These are phyloP conservation scores for Aphaenogaster ashmeadi DNA, from an alignment of 1,140 invertebrate species.

Conservation along the genomic window DNA sequence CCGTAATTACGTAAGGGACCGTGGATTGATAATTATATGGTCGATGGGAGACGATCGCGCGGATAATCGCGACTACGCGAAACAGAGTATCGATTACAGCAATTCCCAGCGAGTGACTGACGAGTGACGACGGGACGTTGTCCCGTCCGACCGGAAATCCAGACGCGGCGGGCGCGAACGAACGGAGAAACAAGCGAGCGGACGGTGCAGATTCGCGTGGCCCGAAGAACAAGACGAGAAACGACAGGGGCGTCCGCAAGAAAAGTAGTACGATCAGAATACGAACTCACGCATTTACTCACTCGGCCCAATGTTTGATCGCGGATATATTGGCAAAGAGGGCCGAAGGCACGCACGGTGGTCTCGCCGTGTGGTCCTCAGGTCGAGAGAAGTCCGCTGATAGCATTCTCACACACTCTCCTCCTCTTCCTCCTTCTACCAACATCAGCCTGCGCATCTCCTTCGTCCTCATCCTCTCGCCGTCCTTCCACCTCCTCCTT, in stretches of 20 bases:
- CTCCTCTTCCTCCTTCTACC: constrained; percentile 50
- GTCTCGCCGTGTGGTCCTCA: constrained; percentile 82
- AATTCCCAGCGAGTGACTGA: constrained; percentile 9
- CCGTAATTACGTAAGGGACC: constrained; percentile 43
- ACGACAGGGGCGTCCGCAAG: constrained; percentile 46
- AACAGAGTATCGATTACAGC: constrained; percentile 18
- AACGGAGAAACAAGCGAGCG: background rate
- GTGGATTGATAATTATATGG: constrained; percentile 44
- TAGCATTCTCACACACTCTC: constrained; percentile 81
- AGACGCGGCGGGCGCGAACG: background rate
- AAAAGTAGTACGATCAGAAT: constrained; percentile 70
- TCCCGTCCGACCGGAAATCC: constrained; percentile 34
- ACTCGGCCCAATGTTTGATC: constrained; percentile 80
- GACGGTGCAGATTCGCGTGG: constrained; percentile 14
- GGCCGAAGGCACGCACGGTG: constrained; percentile 81
- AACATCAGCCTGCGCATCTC: constrained; percentile 23
- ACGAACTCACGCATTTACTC: constrained; percentile 77
- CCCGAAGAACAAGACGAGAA: constrained; percentile 6
- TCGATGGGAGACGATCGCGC: background rate
- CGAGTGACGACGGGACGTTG: constrained; percentile 6
- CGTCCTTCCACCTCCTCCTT: constrained; percentile 8
- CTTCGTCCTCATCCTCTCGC: constrained; percentile 27
- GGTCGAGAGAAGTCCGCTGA: constrained; percentile 79
- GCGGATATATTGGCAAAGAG: constrained; percentile 80
- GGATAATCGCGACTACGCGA: constrained; percentile 17